Conservation (phyloP, 1,140 invertebrate genomes). For the Leptinotarsa texana region DNA sequence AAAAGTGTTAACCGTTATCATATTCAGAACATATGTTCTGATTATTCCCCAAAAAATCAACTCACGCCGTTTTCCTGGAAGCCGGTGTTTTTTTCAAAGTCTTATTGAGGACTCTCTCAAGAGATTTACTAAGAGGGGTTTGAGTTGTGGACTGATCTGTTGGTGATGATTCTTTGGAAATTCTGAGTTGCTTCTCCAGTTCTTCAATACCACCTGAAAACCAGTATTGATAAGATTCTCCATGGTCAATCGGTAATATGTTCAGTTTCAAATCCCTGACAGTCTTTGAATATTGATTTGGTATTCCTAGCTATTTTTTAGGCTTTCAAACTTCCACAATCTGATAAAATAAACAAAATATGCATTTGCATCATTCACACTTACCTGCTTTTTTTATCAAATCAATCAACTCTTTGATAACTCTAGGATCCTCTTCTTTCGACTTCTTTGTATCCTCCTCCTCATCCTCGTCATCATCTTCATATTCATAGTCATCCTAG, state of each 20-base stretch:
- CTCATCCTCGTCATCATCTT: conserved; percentile 57
- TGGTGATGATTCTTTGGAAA: conserved; percentile 59
- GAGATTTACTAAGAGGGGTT: conserved; percentile 69
- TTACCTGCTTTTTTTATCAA: conserved; percentile 79
- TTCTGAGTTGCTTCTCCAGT: conserved; percentile 74
- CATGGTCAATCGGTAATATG: no score
- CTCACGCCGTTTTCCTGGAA: conserved; percentile 25
- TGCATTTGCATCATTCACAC: not conserved
- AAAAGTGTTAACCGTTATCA: not conserved
- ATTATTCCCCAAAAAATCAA: not conserved
- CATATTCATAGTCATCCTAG: conserved; percentile 69
- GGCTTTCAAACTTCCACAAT: no score
- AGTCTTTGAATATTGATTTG: no score
- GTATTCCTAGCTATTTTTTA: not conserved
- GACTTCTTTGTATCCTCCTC: conserved; percentile 47
- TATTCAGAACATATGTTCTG: no score
- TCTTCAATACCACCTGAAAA: conserved; percentile 74
- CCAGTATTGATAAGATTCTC: not conserved
- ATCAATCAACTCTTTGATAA: conserved; percentile 82
- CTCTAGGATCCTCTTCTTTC: conserved; percentile 75
- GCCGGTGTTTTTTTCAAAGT: conserved; percentile 37
- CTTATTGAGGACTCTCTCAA: conserved; percentile 68
- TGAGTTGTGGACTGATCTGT: conserved; percentile 56
- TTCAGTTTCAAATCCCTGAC: no score
- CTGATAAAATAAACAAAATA: no score